A percentile compares a stretch with the other conserved stretches of the same genome.
Conservation (phyloP, 1,140 invertebrate genomes). For the Vanessa tameamea region DNA sequence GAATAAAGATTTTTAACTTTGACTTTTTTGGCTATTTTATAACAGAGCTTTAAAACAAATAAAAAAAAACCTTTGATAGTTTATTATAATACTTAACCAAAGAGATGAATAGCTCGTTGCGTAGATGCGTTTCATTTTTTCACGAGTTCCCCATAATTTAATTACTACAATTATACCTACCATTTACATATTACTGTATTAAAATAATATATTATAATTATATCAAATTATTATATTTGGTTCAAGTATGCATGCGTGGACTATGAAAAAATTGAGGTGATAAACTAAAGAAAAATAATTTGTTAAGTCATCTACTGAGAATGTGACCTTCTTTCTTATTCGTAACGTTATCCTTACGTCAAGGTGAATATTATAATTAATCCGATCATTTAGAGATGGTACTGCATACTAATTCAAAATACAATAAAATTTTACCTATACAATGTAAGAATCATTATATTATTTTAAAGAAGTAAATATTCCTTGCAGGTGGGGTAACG, state of each 20-base stretch:
- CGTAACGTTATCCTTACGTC: slow-evolving; percentile 26
- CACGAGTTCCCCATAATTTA: too few relatives aligned
- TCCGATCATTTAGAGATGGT: slow-evolving; percentile 16
- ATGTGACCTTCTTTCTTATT: slow-evolving; percentile 11
- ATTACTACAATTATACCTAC: too few relatives aligned
- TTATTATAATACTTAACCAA: too few relatives aligned
- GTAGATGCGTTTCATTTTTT: too few relatives aligned
- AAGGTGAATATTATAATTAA: slow-evolving; percentile 25
- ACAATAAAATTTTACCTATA: neutral
- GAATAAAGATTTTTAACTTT: too few relatives aligned
- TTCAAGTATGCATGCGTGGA: neutral
- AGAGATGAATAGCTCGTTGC: too few relatives aligned
- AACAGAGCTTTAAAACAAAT: too few relatives aligned
- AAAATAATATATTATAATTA: too few relatives aligned
- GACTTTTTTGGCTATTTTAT: too few relatives aligned
- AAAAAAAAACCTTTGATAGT: too few relatives aligned
- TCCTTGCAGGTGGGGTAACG: slow-evolving; percentile 67
- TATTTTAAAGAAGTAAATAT: neutral
- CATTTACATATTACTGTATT: too few relatives aligned
- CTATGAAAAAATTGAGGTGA: neutral
- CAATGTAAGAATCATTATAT: neutral
- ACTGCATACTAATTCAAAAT: slow-evolving; percentile 26
- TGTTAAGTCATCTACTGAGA: neutral
- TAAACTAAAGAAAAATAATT: neutral
- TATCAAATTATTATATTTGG: too few relatives aligned